Evolutionary conservation across 2,888 invertebrate genomes (phyloP), one percentile per base, ranked within the genome.

Genomic region (Amblyteles armatorius): DNA sequence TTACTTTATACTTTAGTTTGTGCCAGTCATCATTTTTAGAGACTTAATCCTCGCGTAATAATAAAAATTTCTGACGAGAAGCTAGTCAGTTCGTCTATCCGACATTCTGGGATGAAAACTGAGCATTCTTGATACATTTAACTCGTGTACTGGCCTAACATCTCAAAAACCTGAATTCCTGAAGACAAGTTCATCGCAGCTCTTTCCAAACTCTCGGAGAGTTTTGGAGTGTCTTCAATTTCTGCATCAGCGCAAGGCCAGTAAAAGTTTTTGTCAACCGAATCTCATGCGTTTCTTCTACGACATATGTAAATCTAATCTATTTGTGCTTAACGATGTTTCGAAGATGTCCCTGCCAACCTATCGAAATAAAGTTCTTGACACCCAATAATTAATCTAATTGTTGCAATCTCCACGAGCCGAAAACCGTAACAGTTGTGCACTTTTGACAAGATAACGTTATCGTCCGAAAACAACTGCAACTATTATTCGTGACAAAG

Each of bases 1-100:
- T 68, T 57, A 68, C 68, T 57, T 78, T 68, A 68, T 68, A 44
- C 40, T 68, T 78, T 68, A 29, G 52, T 29, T 67, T 16, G 13
- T 26, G 26, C 0, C 77, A 5, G 7, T n/a, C 1, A 77, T 67
- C 29, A 3, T 63, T 33, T 65, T 19, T 13, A 22, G 22, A 2
- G 11, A 22, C 19, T 55, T 3, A 40, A 40, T 19, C 40, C n/a
- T 13, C 0, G 48, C 50, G 5, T 29, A 26, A 13, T 48, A 48
- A 16, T 48, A 48, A 48, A 2, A 16, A 48, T 16, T 16, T 13
- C 16, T 48, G 16, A 48, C 4, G 44, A 16, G 16, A 16, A 48
- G 44, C 44, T 16, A 1, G 16, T 48, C 44, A 16, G 40, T 40
- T 40, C 11, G 11, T 40, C 40, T 11, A 40, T 40, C 40, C 0